Evolutionary conservation across 1,140 invertebrate species (phyloP).

Genomic region (Matsumurasca onukii): DNA sequence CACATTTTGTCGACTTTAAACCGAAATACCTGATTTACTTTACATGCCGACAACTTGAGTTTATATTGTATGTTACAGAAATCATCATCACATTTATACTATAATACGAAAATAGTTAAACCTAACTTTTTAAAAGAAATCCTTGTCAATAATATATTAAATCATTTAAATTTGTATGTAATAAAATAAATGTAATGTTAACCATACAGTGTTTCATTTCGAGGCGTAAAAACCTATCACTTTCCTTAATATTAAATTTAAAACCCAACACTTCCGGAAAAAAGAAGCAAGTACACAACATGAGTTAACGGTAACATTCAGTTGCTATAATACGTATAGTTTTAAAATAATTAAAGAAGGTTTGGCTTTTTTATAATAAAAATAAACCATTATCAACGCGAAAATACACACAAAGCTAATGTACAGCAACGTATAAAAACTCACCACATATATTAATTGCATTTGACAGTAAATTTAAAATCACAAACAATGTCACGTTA

Average conservation of each 20-base stretch:
- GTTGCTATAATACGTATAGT: too few species aligned
- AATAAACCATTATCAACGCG: too few species aligned
- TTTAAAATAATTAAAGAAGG: too few species aligned
- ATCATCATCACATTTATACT: slow-evolving; percentile 28
- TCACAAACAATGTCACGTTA: too few species aligned
- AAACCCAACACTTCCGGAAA: neutral
- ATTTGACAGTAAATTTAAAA: too few species aligned
- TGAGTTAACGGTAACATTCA: too few species aligned
- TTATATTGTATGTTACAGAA: slow-evolving; percentile 20
- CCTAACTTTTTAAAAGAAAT: slow-evolving; percentile 28
- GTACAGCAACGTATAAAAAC: too few species aligned
- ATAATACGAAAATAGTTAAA: slow-evolving; percentile 32
- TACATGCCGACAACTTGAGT: slow-evolving; percentile 12
- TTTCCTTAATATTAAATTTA: neutral
- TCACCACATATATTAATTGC: too few species aligned
- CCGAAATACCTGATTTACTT: slow-evolving; percentile 24
- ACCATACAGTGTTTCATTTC: slow-evolving; percentile 21
- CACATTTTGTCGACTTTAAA: neutral
- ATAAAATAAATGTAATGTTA: slow-evolving; percentile 32
- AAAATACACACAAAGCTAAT: too few species aligned
- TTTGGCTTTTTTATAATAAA: too few species aligned
- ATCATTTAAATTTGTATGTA: slow-evolving; percentile 32
- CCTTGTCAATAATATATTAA: slow-evolving; percentile 28
- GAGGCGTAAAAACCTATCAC: neutral
- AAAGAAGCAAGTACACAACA: neutral